A percentile compares a stretch with the other conserved stretches of the same genome.
Evolutionary conservation across 2,113 vertebrate species (phyloP).

Genomic region (Alligator sinensis): DNA sequence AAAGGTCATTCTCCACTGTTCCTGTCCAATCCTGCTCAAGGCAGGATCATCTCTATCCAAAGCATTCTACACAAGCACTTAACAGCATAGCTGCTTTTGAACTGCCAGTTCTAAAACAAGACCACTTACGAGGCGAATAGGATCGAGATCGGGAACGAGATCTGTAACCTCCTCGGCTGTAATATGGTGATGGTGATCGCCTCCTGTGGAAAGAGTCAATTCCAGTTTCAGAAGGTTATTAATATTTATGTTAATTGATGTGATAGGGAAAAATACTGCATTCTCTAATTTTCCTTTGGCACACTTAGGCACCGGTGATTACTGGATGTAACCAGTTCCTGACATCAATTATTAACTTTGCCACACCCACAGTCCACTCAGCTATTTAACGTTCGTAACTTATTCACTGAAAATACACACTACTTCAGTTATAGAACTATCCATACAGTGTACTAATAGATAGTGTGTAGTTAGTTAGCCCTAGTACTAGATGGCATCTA

Average conservation of each 20-base stretch:
- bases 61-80: no score
- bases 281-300: not conserved
- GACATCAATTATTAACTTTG: not conserved
- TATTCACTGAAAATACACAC: not conserved
- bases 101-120: rapidly evolving
- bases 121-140: slow-evolving; percentile 94
- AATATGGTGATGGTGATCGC: slow-evolving; percentile 94
- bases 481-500: not conserved
- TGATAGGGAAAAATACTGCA: not conserved
- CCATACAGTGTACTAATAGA: not conserved
- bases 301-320: not conserved
- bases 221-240: not conserved
- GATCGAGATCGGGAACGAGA: slow-evolving; percentile 94
- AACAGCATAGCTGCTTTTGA: not conserved
- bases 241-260: not conserved
- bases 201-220: slow-evolving; percentile 80
- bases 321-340: not conserved
- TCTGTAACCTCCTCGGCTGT: slow-evolving; percentile 92
- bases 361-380: not conserved
- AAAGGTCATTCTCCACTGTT: no score
- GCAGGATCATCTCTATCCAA: no score
- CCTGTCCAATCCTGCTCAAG: no score
- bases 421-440: not conserved
- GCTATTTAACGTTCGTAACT: not conserved
- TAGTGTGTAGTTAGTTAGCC: not conserved